A percentile compares a stretch with the other conserved stretches of the same genome.
phyloP scores from a whole-genome alignment of 2,888 invertebrate species.

The Parnassius smintheus region DNA sequence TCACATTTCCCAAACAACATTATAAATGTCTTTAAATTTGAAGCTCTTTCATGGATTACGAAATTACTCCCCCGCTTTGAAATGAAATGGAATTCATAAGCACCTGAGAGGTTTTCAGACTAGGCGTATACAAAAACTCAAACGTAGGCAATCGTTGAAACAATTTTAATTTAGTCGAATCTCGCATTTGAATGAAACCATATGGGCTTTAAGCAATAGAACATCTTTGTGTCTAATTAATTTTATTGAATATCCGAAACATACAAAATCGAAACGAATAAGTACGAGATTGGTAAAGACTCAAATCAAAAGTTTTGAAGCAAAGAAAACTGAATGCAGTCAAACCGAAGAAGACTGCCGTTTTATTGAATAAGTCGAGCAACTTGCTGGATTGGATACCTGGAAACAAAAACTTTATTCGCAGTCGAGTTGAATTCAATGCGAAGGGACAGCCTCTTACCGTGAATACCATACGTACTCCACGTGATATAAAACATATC shows the following conservation, averaged over 20 bases:
- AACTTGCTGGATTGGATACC: conserved; percentile 56
- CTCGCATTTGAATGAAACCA: conserved; percentile 22
- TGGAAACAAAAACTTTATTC: conserved; percentile 50
- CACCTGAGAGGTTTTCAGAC: conserved; percentile 27
- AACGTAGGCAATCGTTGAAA: conserved; percentile 32
- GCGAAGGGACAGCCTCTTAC: conserved; percentile 13
- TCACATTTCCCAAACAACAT: conserved; percentile 20
- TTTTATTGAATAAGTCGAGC: conserved; percentile 57
- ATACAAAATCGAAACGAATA: conserved; percentile 33
- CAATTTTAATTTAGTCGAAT: conserved; percentile 37
- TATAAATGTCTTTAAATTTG: conserved; percentile 22
- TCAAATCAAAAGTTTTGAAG: conserved; percentile 66
- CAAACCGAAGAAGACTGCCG: conserved; percentile 51
- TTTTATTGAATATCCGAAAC: conserved; percentile 34
- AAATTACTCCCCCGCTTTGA: conserved; percentile 25
- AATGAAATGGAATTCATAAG: conserved; percentile 34
- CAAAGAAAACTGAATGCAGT: conserved; percentile 57
- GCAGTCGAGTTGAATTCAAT: conserved; percentile 41
- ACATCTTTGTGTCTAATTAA: conserved; percentile 25
- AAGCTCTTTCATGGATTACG: conserved; percentile 27
- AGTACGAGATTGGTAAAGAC: conserved; percentile 48
- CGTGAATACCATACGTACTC: conserved; percentile 1
- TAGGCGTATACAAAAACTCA: conserved; percentile 27
- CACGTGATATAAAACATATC: too few species aligned
- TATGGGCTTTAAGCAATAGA: conserved; percentile 6